phyloP scores from a whole-genome alignment of 2,888 invertebrate genomes.

The Mesochorus sp. region DNA sequence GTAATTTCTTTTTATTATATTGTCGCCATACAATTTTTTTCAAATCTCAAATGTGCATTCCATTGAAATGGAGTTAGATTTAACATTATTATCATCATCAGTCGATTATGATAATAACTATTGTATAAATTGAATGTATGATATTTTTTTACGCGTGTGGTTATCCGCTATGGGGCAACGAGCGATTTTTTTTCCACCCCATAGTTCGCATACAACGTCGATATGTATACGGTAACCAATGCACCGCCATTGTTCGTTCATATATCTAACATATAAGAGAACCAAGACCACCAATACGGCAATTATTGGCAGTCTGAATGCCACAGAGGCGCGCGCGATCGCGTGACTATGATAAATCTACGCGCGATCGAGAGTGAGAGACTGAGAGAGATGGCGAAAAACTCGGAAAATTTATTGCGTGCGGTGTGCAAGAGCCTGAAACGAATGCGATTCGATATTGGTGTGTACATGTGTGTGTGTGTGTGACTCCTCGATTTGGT shows the following conservation, averaged over 20 bases:
- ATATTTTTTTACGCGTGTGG: background rate
- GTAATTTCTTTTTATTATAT: too few relatives aligned
- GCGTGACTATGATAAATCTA: conserved; percentile 80
- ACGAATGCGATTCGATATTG: conserved; percentile 74
- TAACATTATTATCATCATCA: too few relatives aligned
- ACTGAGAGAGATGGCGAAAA: conserved; percentile 10
- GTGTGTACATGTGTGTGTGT: too few relatives aligned
- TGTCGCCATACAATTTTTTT: too few relatives aligned
- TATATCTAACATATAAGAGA: conserved; percentile 2
- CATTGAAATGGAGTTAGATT: too few relatives aligned
- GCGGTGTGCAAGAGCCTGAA: conserved; percentile 65
- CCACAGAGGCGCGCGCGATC: conserved; percentile 67
- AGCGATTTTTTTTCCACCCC: conserved; percentile 11
- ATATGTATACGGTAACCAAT: conserved; percentile 13
- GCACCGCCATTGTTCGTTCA: background rate
- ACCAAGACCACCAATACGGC: conserved; percentile 68
- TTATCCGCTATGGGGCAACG: background rate
- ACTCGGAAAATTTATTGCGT: conserved; percentile 49
- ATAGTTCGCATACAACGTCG: conserved; percentile 32
- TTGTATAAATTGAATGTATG: too few relatives aligned
- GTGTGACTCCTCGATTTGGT: conserved; percentile 55
- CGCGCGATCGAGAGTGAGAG: conserved; percentile 56
- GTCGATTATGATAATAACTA: too few relatives aligned
- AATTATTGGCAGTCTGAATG: conserved; percentile 69
- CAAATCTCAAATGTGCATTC: too few relatives aligned